Conservation (phyloP, 1,140 invertebrate species). For the Brachionus manjavacas region DNA sequence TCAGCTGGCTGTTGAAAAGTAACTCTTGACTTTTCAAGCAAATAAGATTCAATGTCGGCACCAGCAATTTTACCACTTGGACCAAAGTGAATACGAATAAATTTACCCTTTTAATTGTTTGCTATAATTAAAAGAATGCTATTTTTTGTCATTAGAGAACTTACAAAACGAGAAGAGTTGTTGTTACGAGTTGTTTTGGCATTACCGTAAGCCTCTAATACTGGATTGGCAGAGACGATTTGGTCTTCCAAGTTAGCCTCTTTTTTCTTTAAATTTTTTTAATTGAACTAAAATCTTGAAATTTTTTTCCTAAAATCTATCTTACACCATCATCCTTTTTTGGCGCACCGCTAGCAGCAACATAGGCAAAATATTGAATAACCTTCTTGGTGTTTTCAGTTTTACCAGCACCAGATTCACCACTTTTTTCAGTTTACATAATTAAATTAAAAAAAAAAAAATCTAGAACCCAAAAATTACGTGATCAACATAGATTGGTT, state of each 20-base stretch:
- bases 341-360: constrained; percentile 52
- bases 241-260: constrained; percentile 63
- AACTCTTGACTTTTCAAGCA: constrained; percentile 99
- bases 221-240: constrained; percentile 62
- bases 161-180: constrained; percentile 69
- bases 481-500: constrained; percentile 57
- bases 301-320: constrained; percentile 46
- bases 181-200: constrained; percentile 65
- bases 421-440: constrained; percentile 48
- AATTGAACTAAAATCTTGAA: neutral
- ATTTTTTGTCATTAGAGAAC: neutral
- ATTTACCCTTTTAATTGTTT: constrained; percentile 65
- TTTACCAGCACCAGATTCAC: constrained; percentile 66
- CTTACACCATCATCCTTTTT: constrained; percentile 21
- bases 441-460: too few species aligned
- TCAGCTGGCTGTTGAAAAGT: constrained; percentile 94
- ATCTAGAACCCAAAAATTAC: constrained; percentile 57
- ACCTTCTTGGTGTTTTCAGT: constrained; percentile 69
- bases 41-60: constrained; percentile 99
- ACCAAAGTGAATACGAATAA: constrained; percentile 99
- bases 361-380: constrained; percentile 65
- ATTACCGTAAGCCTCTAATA: constrained; percentile 63
- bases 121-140: neutral
- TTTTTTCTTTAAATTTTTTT: constrained; percentile 22
- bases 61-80: constrained; percentile 97